These are phyloP conservation scores for Cheirogaleus major DNA, from an alignment of 2,797 vertebrate species.

Conservation along the genomic window DNA sequence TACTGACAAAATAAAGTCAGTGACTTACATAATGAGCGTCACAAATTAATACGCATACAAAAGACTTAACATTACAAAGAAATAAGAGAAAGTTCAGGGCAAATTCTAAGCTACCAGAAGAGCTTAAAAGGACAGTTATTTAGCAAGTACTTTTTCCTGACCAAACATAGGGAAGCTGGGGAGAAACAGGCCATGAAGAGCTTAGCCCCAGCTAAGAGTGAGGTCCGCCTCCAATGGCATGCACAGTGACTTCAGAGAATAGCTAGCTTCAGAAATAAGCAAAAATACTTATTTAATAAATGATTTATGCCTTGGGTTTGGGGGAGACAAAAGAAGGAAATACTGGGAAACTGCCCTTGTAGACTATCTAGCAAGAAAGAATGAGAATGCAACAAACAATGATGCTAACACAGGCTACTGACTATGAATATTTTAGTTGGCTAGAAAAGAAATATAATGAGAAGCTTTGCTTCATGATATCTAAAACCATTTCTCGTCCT, in stretches of 20 bases:
- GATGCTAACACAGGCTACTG: not conserved
- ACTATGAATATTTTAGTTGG: not conserved
- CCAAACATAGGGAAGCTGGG: not conserved
- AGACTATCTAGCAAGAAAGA: not conserved
- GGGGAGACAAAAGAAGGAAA: not conserved
- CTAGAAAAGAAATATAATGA: not conserved
- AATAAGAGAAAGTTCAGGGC: not conserved
- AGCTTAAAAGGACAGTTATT: slow-evolving; percentile 26
- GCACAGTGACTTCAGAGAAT: not conserved
- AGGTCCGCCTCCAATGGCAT: not conserved
- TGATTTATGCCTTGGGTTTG: not conserved
- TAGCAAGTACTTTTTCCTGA: not conserved
- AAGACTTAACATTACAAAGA: not conserved
- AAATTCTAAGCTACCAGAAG: slow-evolving; percentile 8
- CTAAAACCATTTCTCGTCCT: not conserved
- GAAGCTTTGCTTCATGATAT: not conserved
- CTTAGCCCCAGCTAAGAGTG: not conserved
- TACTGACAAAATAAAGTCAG: slow-evolving; percentile 53
- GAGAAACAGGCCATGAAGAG: not conserved
- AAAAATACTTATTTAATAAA: slow-evolving; percentile 48
- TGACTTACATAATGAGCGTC: slow-evolving; percentile 41
- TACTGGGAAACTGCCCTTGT: not conserved
- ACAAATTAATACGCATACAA: slow-evolving; percentile 36
- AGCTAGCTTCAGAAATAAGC: not conserved
- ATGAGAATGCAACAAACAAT: not conserved